phyloP scores from a whole-genome alignment of 1,140 invertebrate species.

The Anthonomus grandis region DNA sequence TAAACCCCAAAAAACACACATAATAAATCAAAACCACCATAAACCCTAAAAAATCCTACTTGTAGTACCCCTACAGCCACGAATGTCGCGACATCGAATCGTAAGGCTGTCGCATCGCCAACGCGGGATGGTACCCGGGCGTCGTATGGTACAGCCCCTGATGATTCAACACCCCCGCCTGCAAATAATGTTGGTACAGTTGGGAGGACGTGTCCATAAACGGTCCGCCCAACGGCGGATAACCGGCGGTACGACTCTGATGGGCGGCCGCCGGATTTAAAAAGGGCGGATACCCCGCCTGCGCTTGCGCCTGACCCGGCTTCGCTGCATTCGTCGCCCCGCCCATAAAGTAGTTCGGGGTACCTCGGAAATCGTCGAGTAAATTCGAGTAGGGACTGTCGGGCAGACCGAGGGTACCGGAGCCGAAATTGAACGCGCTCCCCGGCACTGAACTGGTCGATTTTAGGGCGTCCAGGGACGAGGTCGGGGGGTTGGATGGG shows the following conservation, averaged over 20 bases:
- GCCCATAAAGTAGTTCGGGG: constrained; percentile 56
- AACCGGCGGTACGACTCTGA: constrained; percentile 51
- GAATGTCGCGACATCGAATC: constrained; percentile 56
- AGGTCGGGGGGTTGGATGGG: constrained; percentile 48
- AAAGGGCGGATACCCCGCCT: constrained; percentile 12
- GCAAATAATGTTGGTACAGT: constrained; percentile 66
- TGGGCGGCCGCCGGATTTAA: constrained; percentile 26
- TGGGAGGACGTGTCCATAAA: constrained; percentile 57
- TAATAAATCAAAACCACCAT: no score
- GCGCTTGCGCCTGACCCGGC: not conserved
- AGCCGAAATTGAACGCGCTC: constrained; percentile 68
- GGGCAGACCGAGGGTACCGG: constrained; percentile 51
- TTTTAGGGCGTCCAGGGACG: constrained; percentile 56
- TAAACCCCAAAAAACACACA: no score
- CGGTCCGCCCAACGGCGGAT: constrained; percentile 41
- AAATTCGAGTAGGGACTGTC: constrained; percentile 58
- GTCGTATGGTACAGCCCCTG: constrained; percentile 55
- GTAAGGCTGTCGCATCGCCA: constrained; percentile 65
- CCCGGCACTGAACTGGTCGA: constrained; percentile 62
- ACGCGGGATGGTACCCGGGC: constrained; percentile 55
- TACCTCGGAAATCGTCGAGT: constrained; percentile 60
- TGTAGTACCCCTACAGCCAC: constrained; percentile 41
- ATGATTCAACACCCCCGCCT: constrained; percentile 57
- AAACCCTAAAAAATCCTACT: not conserved
- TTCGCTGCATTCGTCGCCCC: constrained; percentile 50